Percentiles rank a stretch among this genome's conserved stretches.
Conservation (phyloP, 1,140 invertebrate genomes). For the Penaeus chinensis region DNA sequence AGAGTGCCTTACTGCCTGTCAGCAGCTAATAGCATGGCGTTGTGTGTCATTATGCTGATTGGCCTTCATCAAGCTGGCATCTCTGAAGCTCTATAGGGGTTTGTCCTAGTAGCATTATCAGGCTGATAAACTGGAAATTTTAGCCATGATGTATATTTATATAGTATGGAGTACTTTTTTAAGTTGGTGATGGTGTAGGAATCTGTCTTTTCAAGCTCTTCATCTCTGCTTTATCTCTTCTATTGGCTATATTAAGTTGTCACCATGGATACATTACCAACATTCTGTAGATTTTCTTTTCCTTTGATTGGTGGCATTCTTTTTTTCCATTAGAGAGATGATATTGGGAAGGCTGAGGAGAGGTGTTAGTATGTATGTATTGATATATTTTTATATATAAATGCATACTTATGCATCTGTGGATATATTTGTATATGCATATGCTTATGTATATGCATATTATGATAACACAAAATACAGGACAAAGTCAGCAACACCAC, state of each 20-base stretch:
- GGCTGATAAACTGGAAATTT: slow-evolving; percentile 2
- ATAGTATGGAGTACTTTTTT: neutral
- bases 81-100: slow-evolving; percentile 7
- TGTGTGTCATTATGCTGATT: slow-evolving; percentile 25
- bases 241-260: slow-evolving; percentile 13
- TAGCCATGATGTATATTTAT: neutral
- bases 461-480: too few relatives aligned
- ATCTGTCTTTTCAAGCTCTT: neutral
- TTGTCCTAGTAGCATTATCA: slow-evolving; percentile 20
- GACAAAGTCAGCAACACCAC: too few relatives aligned
- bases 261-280: neutral
- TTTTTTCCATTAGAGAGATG: too few relatives aligned
- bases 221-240: neutral
- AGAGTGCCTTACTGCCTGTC: slow-evolving; percentile 28
- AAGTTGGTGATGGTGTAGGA: slow-evolving; percentile 24
- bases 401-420: too few relatives aligned
- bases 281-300: slow-evolving; percentile 3
- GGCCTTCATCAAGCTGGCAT: slow-evolving; percentile 22
- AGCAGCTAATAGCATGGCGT: slow-evolving; percentile 41
- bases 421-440: too few relatives aligned
- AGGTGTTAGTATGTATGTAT: too few relatives aligned
- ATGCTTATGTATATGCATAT: too few relatives aligned
- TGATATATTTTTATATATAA: too few relatives aligned
- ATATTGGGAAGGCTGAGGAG: too few relatives aligned
- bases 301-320: slow-evolving; percentile 13